Evolutionary conservation across 35 echinoderm and acorn worm species (phyloP).

Genomic region (Apostichopus parvimensis): DNA sequence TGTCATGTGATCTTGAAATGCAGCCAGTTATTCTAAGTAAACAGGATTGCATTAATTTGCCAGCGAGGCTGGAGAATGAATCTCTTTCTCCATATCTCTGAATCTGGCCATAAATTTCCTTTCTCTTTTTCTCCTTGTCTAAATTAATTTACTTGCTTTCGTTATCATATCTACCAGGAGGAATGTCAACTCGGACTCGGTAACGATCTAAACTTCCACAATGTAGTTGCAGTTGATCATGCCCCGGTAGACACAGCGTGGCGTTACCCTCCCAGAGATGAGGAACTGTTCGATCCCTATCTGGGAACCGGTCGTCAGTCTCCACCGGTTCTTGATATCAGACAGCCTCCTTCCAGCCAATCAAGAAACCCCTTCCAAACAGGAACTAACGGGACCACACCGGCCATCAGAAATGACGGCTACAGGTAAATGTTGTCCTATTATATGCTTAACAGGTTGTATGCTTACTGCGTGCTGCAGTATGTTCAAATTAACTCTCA

Average conservation of each 20-base stretch:
- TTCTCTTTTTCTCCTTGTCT: too few relatives aligned
- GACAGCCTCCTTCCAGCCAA: background rate
- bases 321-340: background rate
- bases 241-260: background rate
- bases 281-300: background rate
- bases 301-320: background rate
- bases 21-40: too few relatives aligned
- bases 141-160: too few relatives aligned
- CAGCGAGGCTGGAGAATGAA: too few relatives aligned
- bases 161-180: background rate
- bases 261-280: background rate
- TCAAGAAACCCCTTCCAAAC: background rate
- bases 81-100: too few relatives aligned
- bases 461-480: too few relatives aligned
- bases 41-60: too few relatives aligned
- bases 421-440: background rate
- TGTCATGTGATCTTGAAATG: too few relatives aligned
- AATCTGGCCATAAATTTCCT: too few relatives aligned
- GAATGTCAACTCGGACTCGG: background rate
- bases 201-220: background rate
- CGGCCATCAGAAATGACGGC: background rate
- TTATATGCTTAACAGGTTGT: too few relatives aligned
- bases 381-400: background rate
- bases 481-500: too few relatives aligned
- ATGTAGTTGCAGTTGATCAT: background rate